A percentile compares a stretch with the other conserved stretches of the same genome.
These are phyloP conservation scores for Cinara cedri DNA, from an alignment of 2,888 invertebrate genomes.

Conservation along the genomic window DNA sequence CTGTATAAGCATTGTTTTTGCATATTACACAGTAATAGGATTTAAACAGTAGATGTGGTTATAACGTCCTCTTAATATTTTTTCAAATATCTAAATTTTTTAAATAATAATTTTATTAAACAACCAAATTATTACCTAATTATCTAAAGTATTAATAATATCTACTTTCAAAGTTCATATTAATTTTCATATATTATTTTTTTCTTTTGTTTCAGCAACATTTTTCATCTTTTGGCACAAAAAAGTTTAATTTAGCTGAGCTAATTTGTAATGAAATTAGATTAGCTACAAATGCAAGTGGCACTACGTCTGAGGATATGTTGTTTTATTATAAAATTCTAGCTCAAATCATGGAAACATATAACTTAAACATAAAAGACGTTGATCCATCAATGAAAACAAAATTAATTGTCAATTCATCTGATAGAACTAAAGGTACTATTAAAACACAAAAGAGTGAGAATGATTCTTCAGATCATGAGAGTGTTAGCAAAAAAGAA, in stretches of 20 bases:
- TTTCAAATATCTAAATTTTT: background rate
- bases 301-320: slow-evolving; percentile 11
- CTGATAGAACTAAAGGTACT: background rate
- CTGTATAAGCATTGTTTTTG: too few species aligned
- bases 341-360: slow-evolving; percentile 30
- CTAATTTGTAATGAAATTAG: slow-evolving; percentile 44
- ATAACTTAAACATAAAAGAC: slow-evolving; percentile 22
- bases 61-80: too few species aligned
- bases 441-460: slow-evolving; percentile 1
- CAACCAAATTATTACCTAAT: too few species aligned
- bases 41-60: too few species aligned
- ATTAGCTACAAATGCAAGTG: slow-evolving; percentile 27
- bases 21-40: too few species aligned
- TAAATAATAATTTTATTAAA: too few species aligned
- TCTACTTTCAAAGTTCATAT: background rate
- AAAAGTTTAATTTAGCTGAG: slow-evolving; percentile 42
- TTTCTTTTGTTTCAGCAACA: slow-evolving; percentile 48
- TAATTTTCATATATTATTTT: too few species aligned
- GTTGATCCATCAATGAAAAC: slow-evolving; percentile 25
- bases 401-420: slow-evolving; percentile 6
- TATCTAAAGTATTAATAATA: too few species aligned
- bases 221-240: slow-evolving; percentile 39
- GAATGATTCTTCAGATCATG: background rate
- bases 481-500: background rate
- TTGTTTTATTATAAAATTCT: slow-evolving; percentile 36